Evolutionary conservation across 2,797 vertebrate genomes (phyloP).

Genomic region (Capromys pilorides): DNA sequence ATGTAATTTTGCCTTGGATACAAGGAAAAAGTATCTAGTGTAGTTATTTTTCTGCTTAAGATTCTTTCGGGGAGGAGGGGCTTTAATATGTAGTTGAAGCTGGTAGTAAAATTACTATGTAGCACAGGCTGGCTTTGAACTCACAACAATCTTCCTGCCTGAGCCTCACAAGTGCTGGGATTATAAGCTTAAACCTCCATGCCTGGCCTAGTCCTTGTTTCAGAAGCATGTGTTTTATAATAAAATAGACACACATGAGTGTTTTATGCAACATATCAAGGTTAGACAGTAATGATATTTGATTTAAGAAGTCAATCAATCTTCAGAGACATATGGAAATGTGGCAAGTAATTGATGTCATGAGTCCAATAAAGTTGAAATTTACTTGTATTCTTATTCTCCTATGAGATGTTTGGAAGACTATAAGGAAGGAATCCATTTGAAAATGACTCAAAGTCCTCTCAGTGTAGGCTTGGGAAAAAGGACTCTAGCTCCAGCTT

Average conservation of each 20-base stretch:
- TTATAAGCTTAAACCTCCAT: neutral
- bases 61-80: neutral
- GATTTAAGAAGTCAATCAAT: constrained; percentile 14
- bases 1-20: neutral
- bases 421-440: neutral
- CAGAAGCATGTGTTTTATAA: neutral
- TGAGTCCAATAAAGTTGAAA: neutral
- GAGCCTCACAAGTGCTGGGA: neutral
- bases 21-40: neutral
- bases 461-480: neutral
- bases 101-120: neutral
- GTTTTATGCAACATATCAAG: neutral
- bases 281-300: neutral
- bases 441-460: neutral
- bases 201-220: neutral
- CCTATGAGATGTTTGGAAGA: neutral
- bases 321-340: constrained; percentile 10
- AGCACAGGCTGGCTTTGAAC: neutral
- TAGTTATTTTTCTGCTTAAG: neutral
- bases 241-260: neutral
- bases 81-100: neutral
- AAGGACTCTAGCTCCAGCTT: neutral
- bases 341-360: neutral
- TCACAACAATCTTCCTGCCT: neutral
- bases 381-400: neutral